Conservation (phyloP, 2,113 vertebrate genomes). For the Ctenodactylus gundi region DNA sequence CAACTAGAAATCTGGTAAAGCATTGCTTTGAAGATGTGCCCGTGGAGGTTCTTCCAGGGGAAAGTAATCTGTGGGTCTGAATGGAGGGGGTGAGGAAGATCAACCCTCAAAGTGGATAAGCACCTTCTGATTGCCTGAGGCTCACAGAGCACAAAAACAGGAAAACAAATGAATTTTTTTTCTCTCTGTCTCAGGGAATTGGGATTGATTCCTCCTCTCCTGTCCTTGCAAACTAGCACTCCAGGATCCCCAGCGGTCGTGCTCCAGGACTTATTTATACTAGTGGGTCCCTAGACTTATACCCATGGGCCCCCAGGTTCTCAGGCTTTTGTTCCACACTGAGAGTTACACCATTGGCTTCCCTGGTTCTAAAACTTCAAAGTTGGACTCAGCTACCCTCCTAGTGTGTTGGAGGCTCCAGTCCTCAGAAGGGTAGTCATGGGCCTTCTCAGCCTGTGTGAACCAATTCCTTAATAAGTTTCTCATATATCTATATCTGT, state of each 20-base stretch:
- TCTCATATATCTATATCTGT: not conserved
- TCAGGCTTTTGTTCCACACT: not conserved
- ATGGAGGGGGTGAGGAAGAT: not conserved
- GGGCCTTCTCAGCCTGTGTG: not conserved
- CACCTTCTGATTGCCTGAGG: not conserved
- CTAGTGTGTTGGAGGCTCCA: not conserved
- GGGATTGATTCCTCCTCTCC: not conserved
- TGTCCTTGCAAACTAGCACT: not conserved
- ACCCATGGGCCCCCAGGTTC: not conserved
- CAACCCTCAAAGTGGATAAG: not conserved
- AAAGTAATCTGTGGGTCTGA: not conserved
- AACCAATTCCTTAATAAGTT: not conserved
- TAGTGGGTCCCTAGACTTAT: no score
- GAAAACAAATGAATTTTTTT: not conserved
- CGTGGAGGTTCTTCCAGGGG: not conserved
- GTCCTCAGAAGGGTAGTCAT: no score
- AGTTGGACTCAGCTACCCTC: not conserved
- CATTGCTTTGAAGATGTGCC: not conserved
- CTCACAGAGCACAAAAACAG: not conserved
- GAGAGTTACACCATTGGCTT: not conserved
- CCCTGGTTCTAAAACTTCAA: not conserved
- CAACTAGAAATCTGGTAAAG: not conserved
- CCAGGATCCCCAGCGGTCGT: not conserved
- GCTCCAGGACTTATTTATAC: not conserved
- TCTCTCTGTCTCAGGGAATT: not conserved